Conservation (phyloP, 2,113 vertebrate genomes). For the Gallinago undulata region DNA sequence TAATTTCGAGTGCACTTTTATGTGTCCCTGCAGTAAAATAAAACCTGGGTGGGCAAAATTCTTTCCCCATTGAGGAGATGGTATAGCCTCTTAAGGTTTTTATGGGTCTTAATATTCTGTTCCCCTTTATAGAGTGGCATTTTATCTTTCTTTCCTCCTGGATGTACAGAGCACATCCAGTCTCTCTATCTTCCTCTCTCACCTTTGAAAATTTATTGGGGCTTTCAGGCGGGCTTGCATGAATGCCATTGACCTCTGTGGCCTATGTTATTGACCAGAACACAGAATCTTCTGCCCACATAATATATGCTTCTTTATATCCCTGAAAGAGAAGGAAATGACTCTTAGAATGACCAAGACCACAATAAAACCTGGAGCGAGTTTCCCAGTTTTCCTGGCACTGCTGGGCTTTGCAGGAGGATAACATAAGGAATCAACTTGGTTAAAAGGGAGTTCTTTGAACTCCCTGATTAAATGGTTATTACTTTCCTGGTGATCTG, state of each 20-base stretch:
- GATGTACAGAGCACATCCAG: constrained; percentile 30
- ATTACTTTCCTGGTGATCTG: neutral
- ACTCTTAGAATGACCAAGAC: constrained; percentile 65
- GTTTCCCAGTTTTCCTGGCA: constrained; percentile 12
- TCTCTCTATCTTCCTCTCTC: constrained; percentile 68
- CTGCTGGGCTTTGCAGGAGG: constrained; percentile 27
- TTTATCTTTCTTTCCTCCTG: constrained; percentile 54
- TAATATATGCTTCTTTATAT: constrained; percentile 68
- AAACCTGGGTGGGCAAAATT: constrained; percentile 72
- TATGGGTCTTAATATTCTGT: constrained; percentile 63
- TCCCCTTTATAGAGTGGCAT: constrained; percentile 43
- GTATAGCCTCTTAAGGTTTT: constrained; percentile 54
- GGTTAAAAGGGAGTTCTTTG: neutral
- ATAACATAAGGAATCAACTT: neutral
- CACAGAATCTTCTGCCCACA: constrained; percentile 65
- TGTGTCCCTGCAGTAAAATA: constrained; percentile 46
- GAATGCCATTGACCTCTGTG: constrained; percentile 75
- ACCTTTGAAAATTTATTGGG: constrained; percentile 76
- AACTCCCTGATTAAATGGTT: neutral
- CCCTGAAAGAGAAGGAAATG: constrained; percentile 70
- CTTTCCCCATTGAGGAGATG: constrained; percentile 26
- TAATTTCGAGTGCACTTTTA: constrained; percentile 37
- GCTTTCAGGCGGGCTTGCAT: constrained; percentile 66
- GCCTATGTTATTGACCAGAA: constrained; percentile 75
- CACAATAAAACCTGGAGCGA: constrained; percentile 66